Evolutionary conservation across 2,113 vertebrate genomes (phyloP), one percentile per base, ranked within the genome.

Genomic region (Myiozetetes cayanensis): DNA sequence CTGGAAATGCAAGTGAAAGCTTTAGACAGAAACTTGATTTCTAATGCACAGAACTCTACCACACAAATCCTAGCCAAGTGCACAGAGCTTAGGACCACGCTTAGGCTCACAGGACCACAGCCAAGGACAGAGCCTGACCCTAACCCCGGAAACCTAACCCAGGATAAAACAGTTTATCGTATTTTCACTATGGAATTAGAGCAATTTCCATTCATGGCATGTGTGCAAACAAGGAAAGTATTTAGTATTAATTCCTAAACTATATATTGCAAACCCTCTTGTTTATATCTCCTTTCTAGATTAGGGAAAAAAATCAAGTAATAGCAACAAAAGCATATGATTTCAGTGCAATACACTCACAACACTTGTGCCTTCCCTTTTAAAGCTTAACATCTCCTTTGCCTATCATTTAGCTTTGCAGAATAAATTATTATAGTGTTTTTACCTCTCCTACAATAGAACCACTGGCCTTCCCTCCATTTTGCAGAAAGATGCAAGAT

Each of bases 381-480:
- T 80, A 82, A 77, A 91, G 85, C 16, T 52, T 46, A 50, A 65
- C 55, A 92, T 93, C 50, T 67, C 65, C 35, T 74, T 83, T 93
- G 9, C 24, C n/a, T 25, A 50, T 84, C 73, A 89, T 88, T 89
- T 76, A 87, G 65, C 68, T 93, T 83, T 23, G 19, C 55, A 65
- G 77, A 88, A 96, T 71, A 49, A 89, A 87, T 65, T 81, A 94
- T 91, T 74, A 61, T 4, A 91, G 72, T 19, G 71, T 80, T 95
- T 80, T 93, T 71, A 68, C 20, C 81, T 47, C 75, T 94, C 75
- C 91, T 93, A 39, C 22, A 79, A 41, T 2, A 6, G 75, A 94
- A 46, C 9, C 37, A 12, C 8, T 91, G 56, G 23, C 65, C 53
- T 61, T 74, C 10, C 35, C 50, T 49, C 50, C 10, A 17, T n/a